Evolutionary conservation across 2,888 invertebrate species (phyloP).

Genomic region (Drepanosiphum platanoidis): DNA sequence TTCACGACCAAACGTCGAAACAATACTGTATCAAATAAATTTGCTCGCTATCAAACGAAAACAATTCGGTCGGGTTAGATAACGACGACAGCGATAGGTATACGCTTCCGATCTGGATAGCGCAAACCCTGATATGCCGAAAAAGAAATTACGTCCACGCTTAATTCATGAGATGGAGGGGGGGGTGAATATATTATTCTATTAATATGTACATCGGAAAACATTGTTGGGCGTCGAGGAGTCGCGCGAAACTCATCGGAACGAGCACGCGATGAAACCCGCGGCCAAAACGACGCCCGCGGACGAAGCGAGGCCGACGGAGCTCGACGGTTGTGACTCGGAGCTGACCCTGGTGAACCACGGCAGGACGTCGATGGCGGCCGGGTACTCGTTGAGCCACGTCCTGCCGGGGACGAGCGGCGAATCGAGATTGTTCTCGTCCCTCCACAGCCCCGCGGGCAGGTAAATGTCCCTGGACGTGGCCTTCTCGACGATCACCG

Average conservation of each 20-base stretch:
- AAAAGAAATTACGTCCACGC: too few species aligned
- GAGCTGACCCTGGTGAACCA: constrained; percentile 71
- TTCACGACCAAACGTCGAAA: too few species aligned
- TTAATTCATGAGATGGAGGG: too few species aligned
- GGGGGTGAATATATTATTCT: too few species aligned
- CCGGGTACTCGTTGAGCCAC: constrained; percentile 74
- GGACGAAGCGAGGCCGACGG: not conserved
- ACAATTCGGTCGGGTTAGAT: too few species aligned
- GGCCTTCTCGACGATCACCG: constrained; percentile 75
- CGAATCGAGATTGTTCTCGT: constrained; percentile 66
- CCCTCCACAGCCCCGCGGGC: constrained; percentile 79
- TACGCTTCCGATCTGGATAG: too few species aligned
- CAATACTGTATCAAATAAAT: too few species aligned
- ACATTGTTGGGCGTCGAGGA: too few species aligned
- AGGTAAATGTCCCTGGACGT: constrained; percentile 77
- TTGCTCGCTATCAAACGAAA: too few species aligned
- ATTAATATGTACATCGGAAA: too few species aligned
- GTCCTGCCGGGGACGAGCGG: constrained; percentile 71
- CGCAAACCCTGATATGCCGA: too few species aligned
- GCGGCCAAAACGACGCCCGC: not conserved
- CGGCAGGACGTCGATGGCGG: constrained; percentile 76
- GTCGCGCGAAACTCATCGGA: not conserved
- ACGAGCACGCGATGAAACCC: not conserved
- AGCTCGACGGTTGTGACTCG: not conserved
- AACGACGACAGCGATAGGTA: too few species aligned